Evolutionary conservation across 2,888 invertebrate species (phyloP).

Genomic region (Morpho achilles): DNA sequence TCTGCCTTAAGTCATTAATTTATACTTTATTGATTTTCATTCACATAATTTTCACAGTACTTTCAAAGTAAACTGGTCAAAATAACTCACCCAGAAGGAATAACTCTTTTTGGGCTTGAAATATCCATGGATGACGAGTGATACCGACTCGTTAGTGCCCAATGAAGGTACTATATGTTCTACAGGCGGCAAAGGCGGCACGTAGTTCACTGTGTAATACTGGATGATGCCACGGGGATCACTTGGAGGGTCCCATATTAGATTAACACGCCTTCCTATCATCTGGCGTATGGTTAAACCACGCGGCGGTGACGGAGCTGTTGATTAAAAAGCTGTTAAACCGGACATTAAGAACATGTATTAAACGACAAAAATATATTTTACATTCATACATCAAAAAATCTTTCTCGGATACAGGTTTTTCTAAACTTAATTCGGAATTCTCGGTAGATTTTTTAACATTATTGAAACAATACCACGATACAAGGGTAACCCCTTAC

Average conservation of each 20-base stretch:
- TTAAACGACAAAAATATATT: neutral
- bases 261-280: constrained; percentile 80
- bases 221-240: constrained; percentile 81
- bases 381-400: too few relatives aligned
- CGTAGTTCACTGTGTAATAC: constrained; percentile 82
- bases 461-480: too few relatives aligned
- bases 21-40: too few relatives aligned
- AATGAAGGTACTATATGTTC: constrained; percentile 59
- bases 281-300: constrained; percentile 82
- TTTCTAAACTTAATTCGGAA: too few relatives aligned
- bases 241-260: constrained; percentile 84
- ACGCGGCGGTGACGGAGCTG: constrained; percentile 84
- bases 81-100: constrained; percentile 83
- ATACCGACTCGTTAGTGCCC: constrained; percentile 40
- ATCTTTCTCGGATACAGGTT: too few relatives aligned
- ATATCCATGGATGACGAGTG: constrained; percentile 70
- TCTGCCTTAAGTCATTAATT: too few relatives aligned
- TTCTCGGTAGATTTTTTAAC: too few relatives aligned
- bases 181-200: constrained; percentile 82
- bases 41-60: too few relatives aligned
- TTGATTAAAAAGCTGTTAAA: neutral
- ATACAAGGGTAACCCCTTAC: too few relatives aligned
- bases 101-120: constrained; percentile 80
- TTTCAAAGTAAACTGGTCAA: constrained; percentile 68
- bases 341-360: neutral